phyloP scores from a whole-genome alignment of 2,888 invertebrate species.

The Synergus umbraculus region DNA sequence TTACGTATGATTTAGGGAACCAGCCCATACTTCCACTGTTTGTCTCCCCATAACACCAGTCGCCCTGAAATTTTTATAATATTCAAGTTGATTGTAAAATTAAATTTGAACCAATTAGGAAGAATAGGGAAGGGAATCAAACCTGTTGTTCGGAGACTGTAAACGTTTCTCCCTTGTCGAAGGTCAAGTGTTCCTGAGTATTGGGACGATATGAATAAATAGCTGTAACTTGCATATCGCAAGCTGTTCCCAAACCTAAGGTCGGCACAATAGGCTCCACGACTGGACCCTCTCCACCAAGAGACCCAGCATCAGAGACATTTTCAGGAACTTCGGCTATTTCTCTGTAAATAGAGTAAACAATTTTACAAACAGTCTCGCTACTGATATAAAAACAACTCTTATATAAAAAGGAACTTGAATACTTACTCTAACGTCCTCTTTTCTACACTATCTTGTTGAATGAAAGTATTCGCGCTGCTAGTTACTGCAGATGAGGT shows the following conservation, averaged over 20 bases:
- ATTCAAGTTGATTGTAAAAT: background rate
- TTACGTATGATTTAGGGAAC: constrained; percentile 82
- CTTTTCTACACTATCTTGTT: constrained; percentile 73
- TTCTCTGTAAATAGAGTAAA: constrained; percentile 78
- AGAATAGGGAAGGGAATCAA: constrained; percentile 21
- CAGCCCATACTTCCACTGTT: constrained; percentile 79
- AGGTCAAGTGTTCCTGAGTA: constrained; percentile 81
- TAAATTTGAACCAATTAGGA: background rate
- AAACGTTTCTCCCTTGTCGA: constrained; percentile 82
- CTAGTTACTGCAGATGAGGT: constrained; percentile 70
- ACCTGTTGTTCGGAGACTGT: constrained; percentile 80
- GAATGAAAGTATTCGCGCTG: constrained; percentile 75
- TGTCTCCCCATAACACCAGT: constrained; percentile 83
- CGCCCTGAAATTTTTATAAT: constrained; percentile 74
- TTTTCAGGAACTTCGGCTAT: constrained; percentile 87
- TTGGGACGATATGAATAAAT: constrained; percentile 81
- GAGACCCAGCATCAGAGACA: constrained; percentile 78
- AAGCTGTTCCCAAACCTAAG: constrained; percentile 73
- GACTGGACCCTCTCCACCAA: constrained; percentile 71
- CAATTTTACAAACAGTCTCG: constrained; percentile 1
- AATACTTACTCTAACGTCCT: constrained; percentile 79
- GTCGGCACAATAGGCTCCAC: constrained; percentile 71
- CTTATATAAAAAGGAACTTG: background rate
- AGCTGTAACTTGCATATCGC: constrained; percentile 78
- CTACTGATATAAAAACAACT: background rate